Conservation (phyloP, 1,140 invertebrate species). For the Gonatopus flavifemur region DNA sequence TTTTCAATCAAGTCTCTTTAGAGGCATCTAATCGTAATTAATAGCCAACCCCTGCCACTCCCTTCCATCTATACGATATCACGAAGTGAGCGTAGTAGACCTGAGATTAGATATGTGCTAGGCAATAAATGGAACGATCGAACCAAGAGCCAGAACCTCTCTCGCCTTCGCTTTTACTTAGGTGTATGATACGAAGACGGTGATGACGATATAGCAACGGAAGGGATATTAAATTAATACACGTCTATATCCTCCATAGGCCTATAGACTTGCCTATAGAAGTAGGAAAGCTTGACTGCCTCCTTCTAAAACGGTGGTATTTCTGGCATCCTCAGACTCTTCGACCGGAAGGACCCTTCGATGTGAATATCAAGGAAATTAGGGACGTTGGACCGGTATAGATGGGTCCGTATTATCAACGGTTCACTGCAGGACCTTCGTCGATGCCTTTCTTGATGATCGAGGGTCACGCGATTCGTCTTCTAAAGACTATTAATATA, state of each 20-base stretch:
- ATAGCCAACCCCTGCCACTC: constrained; percentile 35
- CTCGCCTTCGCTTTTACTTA: no score
- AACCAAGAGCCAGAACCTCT: constrained; percentile 16
- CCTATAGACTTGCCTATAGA: constrained; percentile 20
- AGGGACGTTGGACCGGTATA: constrained; percentile 38
- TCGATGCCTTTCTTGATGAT: constrained; percentile 12
- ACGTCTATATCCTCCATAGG: constrained; percentile 30
- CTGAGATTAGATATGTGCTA: constrained; percentile 33
- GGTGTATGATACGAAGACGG: no score
- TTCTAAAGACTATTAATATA: no score
- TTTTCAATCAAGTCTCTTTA: constrained; percentile 38
- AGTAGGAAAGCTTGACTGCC: constrained; percentile 29
- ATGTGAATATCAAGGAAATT: constrained; percentile 57
- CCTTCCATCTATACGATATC: constrained; percentile 46
- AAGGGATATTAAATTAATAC: constrained; percentile 55
- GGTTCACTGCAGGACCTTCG: constrained; percentile 22
- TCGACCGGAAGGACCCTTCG: constrained; percentile 52
- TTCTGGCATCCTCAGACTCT: constrained; percentile 52
- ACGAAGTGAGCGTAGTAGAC: constrained; percentile 20
- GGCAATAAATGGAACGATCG: constrained; percentile 53
- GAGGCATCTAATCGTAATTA: constrained; percentile 40
- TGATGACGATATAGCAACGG: no score
- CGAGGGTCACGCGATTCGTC: constrained; percentile 16
- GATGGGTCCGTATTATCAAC: constrained; percentile 39
- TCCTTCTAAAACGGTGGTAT: constrained; percentile 44